Evolutionary conservation across 2,888 invertebrate genomes (phyloP).

Genomic region (Dione juno): DNA sequence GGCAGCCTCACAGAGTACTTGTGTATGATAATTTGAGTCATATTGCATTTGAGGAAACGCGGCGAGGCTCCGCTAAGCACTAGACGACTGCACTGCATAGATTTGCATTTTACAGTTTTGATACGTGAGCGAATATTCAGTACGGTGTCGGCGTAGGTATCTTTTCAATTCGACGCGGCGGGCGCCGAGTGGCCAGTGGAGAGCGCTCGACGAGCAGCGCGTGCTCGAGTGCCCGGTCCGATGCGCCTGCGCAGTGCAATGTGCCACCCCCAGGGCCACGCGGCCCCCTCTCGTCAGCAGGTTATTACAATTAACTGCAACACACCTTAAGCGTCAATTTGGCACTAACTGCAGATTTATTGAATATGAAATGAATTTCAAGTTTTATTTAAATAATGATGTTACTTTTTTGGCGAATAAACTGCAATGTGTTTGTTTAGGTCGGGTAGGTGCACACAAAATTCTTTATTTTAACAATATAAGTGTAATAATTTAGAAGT

Average conservation of each 20-base stretch:
- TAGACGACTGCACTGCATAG: conserved; percentile 80
- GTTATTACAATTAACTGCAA: conserved; percentile 77
- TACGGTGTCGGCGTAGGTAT: conserved; percentile 79
- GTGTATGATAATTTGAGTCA: conserved; percentile 74
- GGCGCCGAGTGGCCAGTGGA: conserved; percentile 74
- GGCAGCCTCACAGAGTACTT: conserved; percentile 61
- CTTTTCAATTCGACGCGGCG: conserved; percentile 81
- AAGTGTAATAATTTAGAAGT: conserved; percentile 34
- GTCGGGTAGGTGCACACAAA: neutral
- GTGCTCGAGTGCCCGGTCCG: conserved; percentile 74
- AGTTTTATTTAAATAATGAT: conserved; percentile 35
- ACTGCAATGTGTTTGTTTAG: neutral
- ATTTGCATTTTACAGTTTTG: conserved; percentile 83
- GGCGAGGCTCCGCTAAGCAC: conserved; percentile 65
- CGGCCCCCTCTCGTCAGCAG: conserved; percentile 55
- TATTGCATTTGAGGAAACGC: conserved; percentile 79
- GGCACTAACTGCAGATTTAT: conserved; percentile 58
- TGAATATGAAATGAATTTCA: conserved; percentile 47
- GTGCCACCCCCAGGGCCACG: conserved; percentile 44
- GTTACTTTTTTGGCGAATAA: neutral
- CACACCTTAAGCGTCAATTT: conserved; percentile 70
- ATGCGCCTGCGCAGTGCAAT: conserved; percentile 71
- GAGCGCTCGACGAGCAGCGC: conserved; percentile 76
- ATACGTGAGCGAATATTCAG: conserved; percentile 82
- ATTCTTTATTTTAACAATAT: neutral